Base-by-base conservation (phyloP, 2,113 vertebrate species). In the Ursus arctos region DNA sequence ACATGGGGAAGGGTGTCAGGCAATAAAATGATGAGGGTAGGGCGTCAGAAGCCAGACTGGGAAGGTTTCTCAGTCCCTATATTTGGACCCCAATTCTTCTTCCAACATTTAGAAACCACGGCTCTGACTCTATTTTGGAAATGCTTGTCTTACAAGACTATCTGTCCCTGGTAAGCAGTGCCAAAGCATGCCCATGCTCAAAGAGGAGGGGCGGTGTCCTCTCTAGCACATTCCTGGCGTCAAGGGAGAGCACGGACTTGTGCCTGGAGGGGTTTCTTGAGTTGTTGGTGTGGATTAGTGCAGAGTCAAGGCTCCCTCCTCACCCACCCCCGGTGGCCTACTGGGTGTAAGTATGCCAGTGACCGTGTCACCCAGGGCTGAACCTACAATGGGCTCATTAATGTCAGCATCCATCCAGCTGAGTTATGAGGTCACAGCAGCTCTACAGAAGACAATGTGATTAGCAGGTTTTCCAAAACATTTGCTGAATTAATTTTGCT, bases 371-470 rank as follows among this genome's bases (percentile, higher is more conserved):
- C 49, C 15, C 8, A 4, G 43, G 55, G 2, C 6, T 59, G 55
- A 63, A 33, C 40, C 33, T 76, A 49, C 71, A 55, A 31, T 74
- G 47, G 65, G 16, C 33, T 96, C 24, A 15, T 71, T n/a, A 43
- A 72, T 3, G 13, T 84, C 71, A 51, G 47, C 31, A 63, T 94
- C n/a, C 67, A n/a, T 13, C 11, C 65, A 74, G 18, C 69, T 57
- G 47, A 91, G 69, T 83, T 96, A n/a, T 18, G 9, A 83, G 67
- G 79, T 49, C 15, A 0, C 12, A 21, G 47, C 69, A 79, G 51
- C 36, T 85, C 80, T 84, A n/a, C 49, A 87, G 85, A 88, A 96
- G 57, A 53, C 91, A 69, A 88, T 72, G 33, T 43, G 40, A 94
- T 55, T 14, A 59, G 4, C 33, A 81, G 18, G 4, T 31, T 85